Percentiles rank a stretch among this genome's conserved stretches.
These are phyloP conservation scores for Schizopygopsis malacanthus DNA, from an alignment of 2,797 vertebrate species.

Conservation along the genomic window DNA sequence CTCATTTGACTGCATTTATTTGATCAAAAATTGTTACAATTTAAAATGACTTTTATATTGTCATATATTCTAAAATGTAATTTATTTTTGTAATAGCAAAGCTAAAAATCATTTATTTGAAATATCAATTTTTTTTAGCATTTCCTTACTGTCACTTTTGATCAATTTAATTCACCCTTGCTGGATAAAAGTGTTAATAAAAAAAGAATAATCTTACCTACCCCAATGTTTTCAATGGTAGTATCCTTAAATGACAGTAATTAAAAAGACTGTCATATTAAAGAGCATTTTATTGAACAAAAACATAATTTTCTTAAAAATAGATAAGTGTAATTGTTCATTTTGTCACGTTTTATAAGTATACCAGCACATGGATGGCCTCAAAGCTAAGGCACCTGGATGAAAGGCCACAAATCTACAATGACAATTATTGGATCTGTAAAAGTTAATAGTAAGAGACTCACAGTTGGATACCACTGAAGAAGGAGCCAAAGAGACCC, in stretches of 20 bases:
- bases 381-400: background rate
- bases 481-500: conserved; percentile 95
- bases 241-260: background rate
- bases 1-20: too few relatives aligned
- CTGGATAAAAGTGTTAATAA: background rate
- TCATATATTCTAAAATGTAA: background rate
- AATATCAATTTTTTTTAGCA: background rate
- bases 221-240: background rate
- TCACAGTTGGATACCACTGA: conserved; percentile 97
- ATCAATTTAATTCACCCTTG: background rate
- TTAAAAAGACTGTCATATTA: background rate
- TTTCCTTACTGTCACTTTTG: background rate
- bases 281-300: background rate
- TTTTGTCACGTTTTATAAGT: background rate
- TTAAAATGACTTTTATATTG: too few relatives aligned
- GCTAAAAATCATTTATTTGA: background rate
- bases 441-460: conserved; percentile 66
- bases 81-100: too few relatives aligned
- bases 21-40: too few relatives aligned
- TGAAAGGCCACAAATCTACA: background rate
- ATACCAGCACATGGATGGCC: background rate
- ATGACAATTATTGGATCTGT: background rate
- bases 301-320: background rate
- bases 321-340: background rate
- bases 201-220: background rate